Evolutionary conservation across 2,113 vertebrate genomes (phyloP), one percentile per base, ranked within the genome.

Genomic region (Triplophysa rosa): DNA sequence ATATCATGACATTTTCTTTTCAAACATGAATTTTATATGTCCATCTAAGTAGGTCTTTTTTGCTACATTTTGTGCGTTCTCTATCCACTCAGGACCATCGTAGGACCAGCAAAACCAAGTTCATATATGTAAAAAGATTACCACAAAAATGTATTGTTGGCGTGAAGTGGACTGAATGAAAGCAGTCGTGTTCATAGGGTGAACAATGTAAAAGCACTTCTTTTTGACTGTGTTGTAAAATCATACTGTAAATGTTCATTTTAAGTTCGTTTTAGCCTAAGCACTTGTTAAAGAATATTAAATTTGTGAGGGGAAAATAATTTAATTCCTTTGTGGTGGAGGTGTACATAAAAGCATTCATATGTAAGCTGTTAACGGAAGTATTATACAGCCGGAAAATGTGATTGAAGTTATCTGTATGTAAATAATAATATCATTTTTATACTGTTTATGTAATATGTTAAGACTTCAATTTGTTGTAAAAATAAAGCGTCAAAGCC

Each of bases 401-500:
- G 42, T 8, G 21, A 9, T 16, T 11, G 29, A 62, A 1, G 56
- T 24, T 42, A 59, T 71, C 23, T 72, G 69, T 59, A 33, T 72
- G 63, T 65, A 74, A 74, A 74, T 74, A 74, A 74, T 74, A 74
- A 63, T 62, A 40, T 6, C 19, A 19, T 29, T 74, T 73, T 47
- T 74, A 74, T 62, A 62, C 42, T 59, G 23, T 29, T 74, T 74
- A 74, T 71, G 17, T 24, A 56, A 85, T 77, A 86, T 79, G 79
- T 83, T 86, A 83, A 78, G 45, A 19, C 72, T 74, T 77, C 76
- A 52, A 84, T 82, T 61, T 80, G 4, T 67, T 78, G 42, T 70
- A 56, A 56, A 45, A 24, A 68, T 64, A 79, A 56, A 67, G 63
- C 77, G 78, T 45, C 49, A 75, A 77, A 14, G 77, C 24, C n/a